These are phyloP conservation scores for Diglossa cyanea DNA, from an alignment of 2,797 vertebrate species.

Conservation along the genomic window DNA sequence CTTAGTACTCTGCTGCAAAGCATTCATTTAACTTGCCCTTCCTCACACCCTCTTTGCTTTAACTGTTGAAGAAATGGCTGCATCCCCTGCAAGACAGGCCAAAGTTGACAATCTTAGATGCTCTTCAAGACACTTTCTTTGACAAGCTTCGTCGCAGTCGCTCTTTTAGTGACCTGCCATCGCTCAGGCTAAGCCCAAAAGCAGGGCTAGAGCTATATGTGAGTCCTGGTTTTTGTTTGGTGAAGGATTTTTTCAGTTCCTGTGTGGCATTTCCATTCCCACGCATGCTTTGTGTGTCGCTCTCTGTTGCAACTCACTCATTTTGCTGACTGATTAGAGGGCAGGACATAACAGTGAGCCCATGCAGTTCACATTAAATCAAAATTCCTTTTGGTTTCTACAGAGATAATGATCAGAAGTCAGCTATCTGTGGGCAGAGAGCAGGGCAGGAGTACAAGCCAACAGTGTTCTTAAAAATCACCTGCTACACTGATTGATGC, in stretches of 20 bases:
- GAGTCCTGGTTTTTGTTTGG: constrained; percentile 80
- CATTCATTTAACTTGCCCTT: constrained; percentile 65
- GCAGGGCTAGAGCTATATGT: constrained; percentile 94
- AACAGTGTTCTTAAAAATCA: background rate
- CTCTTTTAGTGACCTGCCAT: constrained; percentile 95
- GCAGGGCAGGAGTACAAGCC: background rate
- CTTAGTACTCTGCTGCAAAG: constrained; percentile 5
- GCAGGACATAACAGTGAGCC: background rate
- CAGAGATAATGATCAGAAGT: constrained; percentile 18
- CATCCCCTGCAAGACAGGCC: constrained; percentile 85
- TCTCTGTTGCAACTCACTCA: constrained; percentile 9
- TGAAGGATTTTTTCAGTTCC: background rate
- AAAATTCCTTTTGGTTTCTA: background rate
- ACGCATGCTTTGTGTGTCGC: background rate
- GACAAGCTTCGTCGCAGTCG: constrained; percentile 94
- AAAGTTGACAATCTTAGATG: constrained; percentile 89
- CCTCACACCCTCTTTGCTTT: constrained; percentile 64
- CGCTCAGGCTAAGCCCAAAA: constrained; percentile 89
- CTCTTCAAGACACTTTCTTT: constrained; percentile 91
- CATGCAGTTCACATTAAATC: background rate
- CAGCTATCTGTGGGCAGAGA: background rate
- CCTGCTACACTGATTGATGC: background rate
- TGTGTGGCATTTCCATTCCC: background rate
- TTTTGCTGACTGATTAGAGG: constrained; percentile 50
- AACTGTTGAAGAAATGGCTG: constrained; percentile 86